phyloP scores from a whole-genome alignment of 2,888 invertebrate species.

The Pyralis farinalis region DNA sequence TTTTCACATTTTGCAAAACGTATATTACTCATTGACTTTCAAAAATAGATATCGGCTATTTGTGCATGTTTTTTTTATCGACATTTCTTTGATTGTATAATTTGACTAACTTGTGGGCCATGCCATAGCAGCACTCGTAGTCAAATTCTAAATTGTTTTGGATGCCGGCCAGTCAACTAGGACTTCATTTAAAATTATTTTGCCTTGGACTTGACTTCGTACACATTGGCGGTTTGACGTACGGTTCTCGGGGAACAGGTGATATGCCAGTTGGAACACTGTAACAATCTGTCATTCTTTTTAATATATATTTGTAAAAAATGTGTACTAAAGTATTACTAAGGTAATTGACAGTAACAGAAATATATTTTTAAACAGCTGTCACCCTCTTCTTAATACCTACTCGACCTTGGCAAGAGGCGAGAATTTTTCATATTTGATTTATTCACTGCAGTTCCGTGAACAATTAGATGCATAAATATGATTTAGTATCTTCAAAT shows the following conservation, averaged over 20 bases:
- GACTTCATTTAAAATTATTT: conserved; percentile 52
- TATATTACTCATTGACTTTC: neutral
- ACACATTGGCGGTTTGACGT: conserved; percentile 30
- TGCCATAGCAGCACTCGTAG: conserved; percentile 25
- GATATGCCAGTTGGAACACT: conserved; percentile 27
- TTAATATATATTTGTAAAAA: neutral
- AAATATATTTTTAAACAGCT: conserved; percentile 14
- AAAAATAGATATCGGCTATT: neutral
- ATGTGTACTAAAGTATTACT: conserved; percentile 11
- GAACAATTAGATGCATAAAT: no score
- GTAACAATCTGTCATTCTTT: conserved; percentile 26
- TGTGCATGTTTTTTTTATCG: neutral
- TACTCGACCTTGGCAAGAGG: no score
- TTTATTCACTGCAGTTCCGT: no score
- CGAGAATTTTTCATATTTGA: no score
- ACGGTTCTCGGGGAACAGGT: conserved; percentile 12
- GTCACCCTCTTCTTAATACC: no score
- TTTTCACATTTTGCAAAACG: neutral
- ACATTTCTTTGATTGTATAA: neutral
- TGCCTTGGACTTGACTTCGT: conserved; percentile 59
- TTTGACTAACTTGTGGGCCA: neutral
- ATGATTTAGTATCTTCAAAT: no score
- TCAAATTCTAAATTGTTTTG: conserved; percentile 52
- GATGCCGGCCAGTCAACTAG: conserved; percentile 44
- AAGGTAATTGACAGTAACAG: conserved; percentile 30